Evolutionary conservation across 2,113 vertebrate species (phyloP).

Genomic region (Phasianus colchicus): DNA sequence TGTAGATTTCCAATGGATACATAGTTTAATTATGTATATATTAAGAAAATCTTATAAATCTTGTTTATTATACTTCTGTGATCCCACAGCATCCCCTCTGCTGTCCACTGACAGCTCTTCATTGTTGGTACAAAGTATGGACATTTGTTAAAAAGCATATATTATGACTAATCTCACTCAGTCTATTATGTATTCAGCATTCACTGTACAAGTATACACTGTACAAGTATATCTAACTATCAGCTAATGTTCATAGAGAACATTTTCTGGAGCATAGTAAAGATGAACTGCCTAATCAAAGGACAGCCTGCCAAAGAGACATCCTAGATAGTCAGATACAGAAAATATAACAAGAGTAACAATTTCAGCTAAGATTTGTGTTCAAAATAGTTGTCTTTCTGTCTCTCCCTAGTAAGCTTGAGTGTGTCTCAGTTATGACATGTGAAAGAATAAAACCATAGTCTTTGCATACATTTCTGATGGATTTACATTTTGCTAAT

Average conservation of each 20-base stretch:
- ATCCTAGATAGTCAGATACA: not conserved
- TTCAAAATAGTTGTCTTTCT: not conserved
- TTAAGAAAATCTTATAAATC: not conserved
- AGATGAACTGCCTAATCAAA: constrained; percentile 47
- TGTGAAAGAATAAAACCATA: not conserved
- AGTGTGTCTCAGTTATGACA: not conserved
- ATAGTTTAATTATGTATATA: not conserved
- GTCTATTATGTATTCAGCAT: not conserved
- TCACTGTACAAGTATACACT: not conserved
- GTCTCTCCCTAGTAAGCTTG: not conserved
- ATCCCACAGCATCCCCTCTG: not conserved
- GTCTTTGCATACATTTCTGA: not conserved
- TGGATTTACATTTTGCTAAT: not conserved
- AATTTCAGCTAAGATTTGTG: not conserved
- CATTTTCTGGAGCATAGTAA: not conserved
- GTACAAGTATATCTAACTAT: not conserved
- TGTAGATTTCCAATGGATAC: not conserved
- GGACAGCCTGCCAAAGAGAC: constrained; percentile 14
- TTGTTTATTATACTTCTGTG: not conserved
- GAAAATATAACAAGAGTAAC: not conserved
- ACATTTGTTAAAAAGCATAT: not conserved
- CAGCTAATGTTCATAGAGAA: not conserved
- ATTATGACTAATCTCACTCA: not conserved
- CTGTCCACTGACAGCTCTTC: not conserved
- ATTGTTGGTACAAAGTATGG: not conserved